Evolutionary conservation across 2,113 vertebrate genomes (phyloP).

Genomic region (Chelonoidis abingdonii): DNA sequence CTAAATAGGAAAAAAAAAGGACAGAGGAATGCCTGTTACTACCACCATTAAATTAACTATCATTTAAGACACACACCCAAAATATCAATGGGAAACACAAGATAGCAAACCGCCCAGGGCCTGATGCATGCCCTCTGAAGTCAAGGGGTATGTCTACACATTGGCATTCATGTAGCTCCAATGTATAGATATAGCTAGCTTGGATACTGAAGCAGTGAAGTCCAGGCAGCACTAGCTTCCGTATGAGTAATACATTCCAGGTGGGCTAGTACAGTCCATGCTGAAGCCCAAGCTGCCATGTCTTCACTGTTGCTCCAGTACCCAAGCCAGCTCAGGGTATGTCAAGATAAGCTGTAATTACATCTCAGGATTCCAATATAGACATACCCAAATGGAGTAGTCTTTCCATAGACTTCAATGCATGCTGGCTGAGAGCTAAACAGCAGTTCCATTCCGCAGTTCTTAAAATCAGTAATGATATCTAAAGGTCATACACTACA

Average conservation of each 20-base stretch:
- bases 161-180: background rate
- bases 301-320: background rate
- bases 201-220: background rate
- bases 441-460: background rate
- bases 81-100: background rate
- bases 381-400: background rate
- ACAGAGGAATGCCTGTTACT: background rate
- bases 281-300: background rate
- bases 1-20: background rate
- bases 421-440: background rate
- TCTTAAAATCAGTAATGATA: background rate
- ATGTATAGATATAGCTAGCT: background rate
- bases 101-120: background rate
- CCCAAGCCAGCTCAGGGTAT: background rate
- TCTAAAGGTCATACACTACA: background rate
- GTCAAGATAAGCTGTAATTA: background rate
- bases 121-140: rapidly evolving
- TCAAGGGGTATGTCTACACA: rapidly evolving
- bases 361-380: background rate
- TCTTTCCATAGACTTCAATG: background rate
- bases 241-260: background rate
- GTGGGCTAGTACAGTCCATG: background rate
- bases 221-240: background rate
- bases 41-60: background rate
- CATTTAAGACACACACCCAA: background rate